A percentile compares a stretch with the other conserved stretches of the same genome.
Evolutionary conservation across 2,888 invertebrate genomes (phyloP).

Genomic region (Callosobruchus maculatus): DNA sequence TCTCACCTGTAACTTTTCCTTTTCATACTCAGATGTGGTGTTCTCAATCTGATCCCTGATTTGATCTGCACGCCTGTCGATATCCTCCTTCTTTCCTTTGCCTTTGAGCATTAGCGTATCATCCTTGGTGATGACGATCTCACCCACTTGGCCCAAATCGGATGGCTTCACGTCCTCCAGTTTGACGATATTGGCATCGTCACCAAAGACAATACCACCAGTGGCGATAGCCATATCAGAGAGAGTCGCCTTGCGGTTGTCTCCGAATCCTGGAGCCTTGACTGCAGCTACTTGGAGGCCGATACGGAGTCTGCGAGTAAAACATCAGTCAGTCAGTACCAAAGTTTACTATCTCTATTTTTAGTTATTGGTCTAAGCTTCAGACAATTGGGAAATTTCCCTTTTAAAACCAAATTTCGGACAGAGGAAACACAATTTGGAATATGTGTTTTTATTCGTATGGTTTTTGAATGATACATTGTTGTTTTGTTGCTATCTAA

Average conservation of each 20-base stretch:
- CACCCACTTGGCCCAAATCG: constrained; percentile 50
- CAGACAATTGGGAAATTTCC: too few relatives aligned
- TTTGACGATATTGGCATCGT: constrained; percentile 50
- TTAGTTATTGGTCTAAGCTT: too few relatives aligned
- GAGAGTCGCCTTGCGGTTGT: constrained; percentile 50
- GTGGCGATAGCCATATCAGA: constrained; percentile 52
- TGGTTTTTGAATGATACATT: too few relatives aligned
- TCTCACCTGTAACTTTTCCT: constrained; percentile 47
- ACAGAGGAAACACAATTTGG: too few relatives aligned
- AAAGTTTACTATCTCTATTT: too few relatives aligned
- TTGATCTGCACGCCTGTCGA: constrained; percentile 47
- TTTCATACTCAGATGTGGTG: constrained; percentile 52
- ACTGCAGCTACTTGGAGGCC: constrained; percentile 53
- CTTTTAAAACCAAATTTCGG: too few relatives aligned
- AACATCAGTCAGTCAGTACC: too few relatives aligned
- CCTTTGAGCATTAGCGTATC: constrained; percentile 50
- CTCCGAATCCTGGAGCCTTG: constrained; percentile 54
- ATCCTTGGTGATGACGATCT: constrained; percentile 51
- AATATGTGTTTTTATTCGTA: too few relatives aligned
- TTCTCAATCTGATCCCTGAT: constrained; percentile 49
- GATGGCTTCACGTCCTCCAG: constrained; percentile 47
- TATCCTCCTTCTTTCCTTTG: constrained; percentile 45
- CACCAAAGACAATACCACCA: constrained; percentile 49
- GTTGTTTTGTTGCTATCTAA: too few relatives aligned
- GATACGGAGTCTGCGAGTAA: constrained; percentile 41